Base-by-base conservation (phyloP, 2,888 invertebrate genomes). In the Odontomyia ornata region DNA sequence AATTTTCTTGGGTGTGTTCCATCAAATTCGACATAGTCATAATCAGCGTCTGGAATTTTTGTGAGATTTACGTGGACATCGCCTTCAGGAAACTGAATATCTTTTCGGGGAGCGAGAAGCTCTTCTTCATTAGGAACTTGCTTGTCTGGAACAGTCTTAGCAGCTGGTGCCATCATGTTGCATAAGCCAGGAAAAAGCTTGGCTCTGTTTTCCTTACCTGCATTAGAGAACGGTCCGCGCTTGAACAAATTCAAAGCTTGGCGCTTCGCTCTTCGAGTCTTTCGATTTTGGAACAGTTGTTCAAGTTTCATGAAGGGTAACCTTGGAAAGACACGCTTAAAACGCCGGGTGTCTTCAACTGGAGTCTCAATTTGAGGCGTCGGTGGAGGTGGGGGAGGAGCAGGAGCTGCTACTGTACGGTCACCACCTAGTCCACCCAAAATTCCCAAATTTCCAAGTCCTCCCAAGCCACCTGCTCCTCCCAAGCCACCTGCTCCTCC, bases 41-140 rank as follows among this genome's bases (percentile, higher is more conserved):
- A 79, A 27, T 79, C 78, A 27, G 46, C 57, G 36, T 56, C 27
- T 11, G 77, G 75, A 25, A 76, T 75, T 76, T 77, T 76, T 28
- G 76, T 77, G 1, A 81, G n/a, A 46, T 79, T 57, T 18, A 80
- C 76, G 47, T 79, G 75, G 27, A 81, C 77, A 76, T 81, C 81
- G 25, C 79, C 79, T 2, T 77, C 75, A 4, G 81, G 81, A 1
- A 81, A 56, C 15, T 78, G 62, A n/a, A 77, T 47, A 77, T 79
- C 79, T 64, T 79, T 78, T 69, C 76, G 77, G 15, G 77, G 65
- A 4, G 62, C 73, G 15, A 76, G 27, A 15, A 76, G 46, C 3
- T 57, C n/a, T 69, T 76, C 69, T 60, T 76, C 76, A 15, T 76
- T 46, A 4, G 36, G 21, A 4, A 28, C 18, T 1, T 21, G 60